Evolutionary conservation across 2,888 invertebrate species (phyloP), one percentile per base, ranked within the genome.

Genomic region (Hirtodrosophila histrioides): DNA sequence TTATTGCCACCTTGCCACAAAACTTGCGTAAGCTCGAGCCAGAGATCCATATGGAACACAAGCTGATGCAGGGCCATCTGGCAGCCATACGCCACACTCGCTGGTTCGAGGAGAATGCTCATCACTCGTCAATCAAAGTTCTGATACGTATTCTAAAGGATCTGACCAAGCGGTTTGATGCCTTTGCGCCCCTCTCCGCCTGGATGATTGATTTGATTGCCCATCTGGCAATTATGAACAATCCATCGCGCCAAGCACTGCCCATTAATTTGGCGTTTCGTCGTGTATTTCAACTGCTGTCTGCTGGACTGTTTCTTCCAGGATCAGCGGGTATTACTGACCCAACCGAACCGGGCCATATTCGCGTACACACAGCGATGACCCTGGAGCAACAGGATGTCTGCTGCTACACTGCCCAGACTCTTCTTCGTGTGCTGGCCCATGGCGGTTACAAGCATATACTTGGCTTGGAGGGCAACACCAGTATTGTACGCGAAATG

Each of bases 101-200:
- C 29, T 99, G 99, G 99, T 99, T 99, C 91, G 99, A 99, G 90
- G 99, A 99, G 91, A 98, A 98, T 89, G 98, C 98, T 0, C 98
- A 97, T 90, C 98, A 99, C 91, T 98, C 98, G 4, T 97, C 97
- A 23, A 97, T 99, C 65, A 98, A 98, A 93, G 97, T 97, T 5
- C 92, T 99, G 10, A 98, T 99, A 78, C 94, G 99, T 2, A 93
- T 99, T 24, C 93, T 99, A n/a, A 94, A 98, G 69, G 99, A 99
- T 92, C 94, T 99, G 86, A 95, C 97, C 81, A 94, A 94, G 53
- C 94, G 99, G 11, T 99, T 98, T 92, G 94, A 96, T 69, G 98
- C 98, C 0, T 94, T 99, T 64, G 94, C 96, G 66, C 96, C 98
- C 1, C 93, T 99, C 7, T 97, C 97, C 1, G 97, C 98, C 0